A percentile compares a stretch with the other conserved stretches of the same genome.
Evolutionary conservation across 2,888 invertebrate species (phyloP).

Genomic region (Platycnemis pennipes): DNA sequence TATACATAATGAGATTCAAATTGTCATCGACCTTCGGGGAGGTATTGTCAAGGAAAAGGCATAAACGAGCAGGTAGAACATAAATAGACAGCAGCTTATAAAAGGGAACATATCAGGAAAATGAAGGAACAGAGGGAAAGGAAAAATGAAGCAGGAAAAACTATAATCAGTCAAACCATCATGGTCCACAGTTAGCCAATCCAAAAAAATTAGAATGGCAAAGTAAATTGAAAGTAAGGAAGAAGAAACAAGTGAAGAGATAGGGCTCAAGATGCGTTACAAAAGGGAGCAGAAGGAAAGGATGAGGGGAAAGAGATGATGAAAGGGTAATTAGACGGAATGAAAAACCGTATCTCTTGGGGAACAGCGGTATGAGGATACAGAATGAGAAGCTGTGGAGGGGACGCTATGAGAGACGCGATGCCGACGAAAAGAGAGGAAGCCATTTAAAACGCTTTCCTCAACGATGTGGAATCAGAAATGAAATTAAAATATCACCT

Average conservation of each 20-base stretch:
- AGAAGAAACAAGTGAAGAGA: not conserved
- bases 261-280: not conserved
- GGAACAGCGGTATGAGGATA: not conserved
- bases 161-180: too few relatives aligned
- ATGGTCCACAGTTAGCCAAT: too few relatives aligned
- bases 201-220: too few relatives aligned
- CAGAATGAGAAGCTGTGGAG: not conserved
- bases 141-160: too few relatives aligned
- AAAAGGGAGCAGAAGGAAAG: not conserved
- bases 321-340: constrained; percentile 22
- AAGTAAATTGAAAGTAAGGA: not conserved
- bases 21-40: too few relatives aligned
- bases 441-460: not conserved
- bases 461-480: not conserved
- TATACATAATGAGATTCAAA: too few relatives aligned
- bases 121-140: too few relatives aligned
- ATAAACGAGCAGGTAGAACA: too few relatives aligned
- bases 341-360: not conserved
- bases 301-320: not conserved
- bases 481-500: constrained; percentile 16
- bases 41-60: too few relatives aligned
- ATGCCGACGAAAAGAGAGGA: not conserved
- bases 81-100: too few relatives aligned
- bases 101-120: too few relatives aligned
- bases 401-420: not conserved